Conservation (phyloP, 2,797 vertebrate genomes). For the Sebastes umbrosus region DNA sequence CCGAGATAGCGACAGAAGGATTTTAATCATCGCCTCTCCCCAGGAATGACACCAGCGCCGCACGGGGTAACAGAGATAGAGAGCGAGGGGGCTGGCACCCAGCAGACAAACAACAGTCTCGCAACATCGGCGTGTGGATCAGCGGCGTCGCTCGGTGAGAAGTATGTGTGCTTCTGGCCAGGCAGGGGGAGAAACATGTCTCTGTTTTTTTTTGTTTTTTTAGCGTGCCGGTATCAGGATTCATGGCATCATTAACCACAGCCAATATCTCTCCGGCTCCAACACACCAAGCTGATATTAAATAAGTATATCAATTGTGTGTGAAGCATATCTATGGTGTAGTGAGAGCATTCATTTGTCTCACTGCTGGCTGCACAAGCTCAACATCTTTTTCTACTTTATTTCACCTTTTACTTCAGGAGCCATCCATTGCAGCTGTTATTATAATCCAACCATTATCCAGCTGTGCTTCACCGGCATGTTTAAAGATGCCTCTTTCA, state of each 20-base stretch:
- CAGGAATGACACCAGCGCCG: conserved; percentile 75
- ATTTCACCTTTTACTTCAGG: conserved; percentile 44
- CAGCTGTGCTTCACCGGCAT: conserved; percentile 26
- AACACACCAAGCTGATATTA: conserved; percentile 65
- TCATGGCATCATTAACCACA: conserved; percentile 75
- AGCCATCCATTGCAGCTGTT: conserved; percentile 35
- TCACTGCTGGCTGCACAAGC: conserved; percentile 44
- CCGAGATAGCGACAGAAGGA: conserved; percentile 69
- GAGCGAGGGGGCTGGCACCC: conserved; percentile 55
- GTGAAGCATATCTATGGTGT: conserved; percentile 54
- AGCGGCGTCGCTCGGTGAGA: conserved; percentile 57
- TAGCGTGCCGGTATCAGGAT: conserved; percentile 55
- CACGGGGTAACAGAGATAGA: conserved; percentile 74
- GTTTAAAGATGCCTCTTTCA: conserved; percentile 52
- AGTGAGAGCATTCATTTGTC: conserved; percentile 57
- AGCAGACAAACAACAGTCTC: conserved; percentile 78
- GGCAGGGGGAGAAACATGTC: conserved; percentile 54
- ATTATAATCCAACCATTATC: conserved; percentile 66
- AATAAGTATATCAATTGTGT: conserved; percentile 70
- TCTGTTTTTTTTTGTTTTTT: conserved; percentile 1
- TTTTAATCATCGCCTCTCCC: conserved; percentile 81
- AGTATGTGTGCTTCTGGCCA: conserved; percentile 66
- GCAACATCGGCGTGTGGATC: conserved; percentile 65
- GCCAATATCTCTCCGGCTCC: conserved; percentile 59
- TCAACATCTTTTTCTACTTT: conserved; percentile 25